Evolutionary conservation across 2,113 vertebrate genomes (phyloP), one percentile per base, ranked within the genome.

Genomic region (Smithornis capensis): DNA sequence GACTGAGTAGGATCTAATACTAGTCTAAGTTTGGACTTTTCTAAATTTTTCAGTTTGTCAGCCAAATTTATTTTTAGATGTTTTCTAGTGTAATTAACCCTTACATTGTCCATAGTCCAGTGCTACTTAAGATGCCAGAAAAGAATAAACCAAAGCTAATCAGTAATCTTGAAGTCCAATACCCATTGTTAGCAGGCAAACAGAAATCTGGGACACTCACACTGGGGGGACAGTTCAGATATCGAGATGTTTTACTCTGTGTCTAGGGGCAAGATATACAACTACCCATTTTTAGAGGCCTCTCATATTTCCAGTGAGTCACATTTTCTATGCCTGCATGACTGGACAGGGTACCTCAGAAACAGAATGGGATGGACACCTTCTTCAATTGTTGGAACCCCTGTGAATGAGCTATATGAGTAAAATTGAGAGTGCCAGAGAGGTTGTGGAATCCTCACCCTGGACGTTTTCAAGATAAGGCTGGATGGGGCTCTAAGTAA

Each of bases 171-270:
- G 35, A 16, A 69, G 38, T 37, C 8, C 31, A 76, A 47, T 59
- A 15, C 10, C 60, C n/a, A n/a, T 4, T 24, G 31, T 65, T 24
- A 65, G 19, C 19, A 63, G 19, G 27, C 19, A 55, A 92, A 42
- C 3, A 76, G 56, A 35, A 38, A 6, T 68, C 38, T 80, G 8
- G 5, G 18, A 74, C 17, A n/a, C 67, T 4, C 2, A 3, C n/a
- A 21, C 27, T 56, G 37, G 40, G 59, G 25, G 29, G 33, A 69
- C 37, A 21, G 19, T 40, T 84, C 12, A 44, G 17, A 29, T 52
- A n/a, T 60, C 0, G 0, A 69, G 40, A 55, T 8, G 2, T 42
- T 84, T 87, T 65, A 25, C 10, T 27, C 5, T 14, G 10, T 24
- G 10, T 52, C 45, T 47, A 62, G 18, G 14, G 24, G 29, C 1